Base-by-base conservation (phyloP, 92 coral and sea anemone genomes). In the Galaxea fascicularis region DNA sequence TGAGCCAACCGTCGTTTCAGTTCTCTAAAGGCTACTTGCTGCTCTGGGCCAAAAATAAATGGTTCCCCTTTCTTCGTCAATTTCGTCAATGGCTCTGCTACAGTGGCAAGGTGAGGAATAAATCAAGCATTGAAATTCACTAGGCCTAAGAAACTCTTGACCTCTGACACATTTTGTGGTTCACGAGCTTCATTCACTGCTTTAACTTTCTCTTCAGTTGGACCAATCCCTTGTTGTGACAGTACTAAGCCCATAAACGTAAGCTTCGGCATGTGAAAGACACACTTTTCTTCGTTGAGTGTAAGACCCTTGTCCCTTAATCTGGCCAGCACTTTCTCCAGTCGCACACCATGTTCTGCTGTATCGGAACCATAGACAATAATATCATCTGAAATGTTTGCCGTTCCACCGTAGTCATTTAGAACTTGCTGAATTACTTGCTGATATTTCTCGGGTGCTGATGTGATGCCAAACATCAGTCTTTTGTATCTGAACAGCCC, bases 351-450 rank as follows among this genome's bases (percentile, higher is more conserved):
- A n/a, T n/a, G n/a, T n/a, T n/a, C n/a, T n/a, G n/a, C n/a, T n/a
- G n/a, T n/a, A n/a, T n/a, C n/a, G n/a, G 60, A 14, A 28, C 86
- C 93, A 77, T 47, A 26, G 16, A 90, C 75, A 46, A 86, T 71
- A 51, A 90, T 87, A 71, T 86, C 91, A 35, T 90, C 91, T 27
- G 91, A 81, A 13, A 90, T 87, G 71, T 86, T 89, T 60, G n/a
- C n/a, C n/a, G n/a, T n/a, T n/a, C n/a, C n/a, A n/a, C n/a, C n/a
- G n/a, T n/a, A n/a, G n/a, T n/a, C 82, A 12, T 58, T 84, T 71
- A 82, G 35, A 17, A 76, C 58, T 82, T 87, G 74, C 13, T 73
- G 82, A 30, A 85, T 76, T 8, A 74, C 80, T n/a, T 84, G 82
- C 56, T 46, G 66, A 30, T 84, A 84, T 24, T 59, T 58, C 68